Evolutionary conservation across 2,797 vertebrate species (phyloP), one percentile per base, ranked within the genome.

Genomic region (Lithobates pipiens): DNA sequence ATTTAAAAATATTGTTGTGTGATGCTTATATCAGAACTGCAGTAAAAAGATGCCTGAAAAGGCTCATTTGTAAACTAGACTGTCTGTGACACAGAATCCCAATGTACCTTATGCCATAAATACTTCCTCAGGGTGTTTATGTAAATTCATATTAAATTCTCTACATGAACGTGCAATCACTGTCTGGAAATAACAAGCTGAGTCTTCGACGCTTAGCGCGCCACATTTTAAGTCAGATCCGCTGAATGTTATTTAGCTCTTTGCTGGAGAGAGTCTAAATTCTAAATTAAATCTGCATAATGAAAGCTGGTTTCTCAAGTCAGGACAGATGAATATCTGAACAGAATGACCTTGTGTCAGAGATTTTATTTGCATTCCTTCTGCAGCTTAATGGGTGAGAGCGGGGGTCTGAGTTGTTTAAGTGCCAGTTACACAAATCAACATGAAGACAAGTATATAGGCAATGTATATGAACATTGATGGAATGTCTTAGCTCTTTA

Each of bases 211-310:
- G 21, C 73, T 73, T 44, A 82, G 68, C 54, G 39, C 46, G 76
- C 77, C 77, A 73, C 76, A 79, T 78, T 79, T 77, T 87, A 87
- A 83, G 76, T 87, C 75, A 75, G 57, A 79, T 83, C 78, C n/a
- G 57, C 68, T 74, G 70, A 87, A 73, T 83, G 85, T 83, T 83
- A 83, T 83, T 87, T 82, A 87, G 85, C 69, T 83, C 70, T 83
- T 83, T 83, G 72, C 76, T 83, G 81, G 76, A 83, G 72, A 85
- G 81, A 68, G 69, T 79, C 44, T 78, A 86, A 57, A 83, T 86
- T 83, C 76, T 83, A 87, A 87, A 87, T 87, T 78, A 87, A 87
- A 87, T 87, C 80, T 87, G 80, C 80, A 78, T 82, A 82, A 86
- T 83, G 76, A 75, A 83, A 83, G 61, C 81, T 75, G 76, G 69